Percentiles rank a stretch among this genome's conserved stretches.
phyloP scores from a whole-genome alignment of 2,113 vertebrate species.

The Odocoileus virginianus region DNA sequence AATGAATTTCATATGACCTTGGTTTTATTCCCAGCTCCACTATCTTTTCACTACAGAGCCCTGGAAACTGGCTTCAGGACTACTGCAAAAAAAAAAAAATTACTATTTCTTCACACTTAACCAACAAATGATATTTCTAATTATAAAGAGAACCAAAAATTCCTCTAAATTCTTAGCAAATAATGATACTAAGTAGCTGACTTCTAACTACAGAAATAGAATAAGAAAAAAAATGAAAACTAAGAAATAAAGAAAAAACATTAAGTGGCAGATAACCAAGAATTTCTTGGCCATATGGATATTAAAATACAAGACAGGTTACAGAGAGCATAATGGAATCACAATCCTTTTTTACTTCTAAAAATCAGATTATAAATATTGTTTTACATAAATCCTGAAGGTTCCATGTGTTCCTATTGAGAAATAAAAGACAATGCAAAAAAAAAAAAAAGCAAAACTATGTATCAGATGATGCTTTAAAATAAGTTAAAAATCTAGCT shows the following conservation, averaged over 20 bases:
- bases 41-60: not conserved
- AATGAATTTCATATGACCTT: slow-evolving; percentile 1
- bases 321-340: not conserved
- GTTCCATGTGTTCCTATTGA: not conserved
- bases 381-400: not conserved
- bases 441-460: not conserved
- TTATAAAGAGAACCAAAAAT: slow-evolving; percentile 10
- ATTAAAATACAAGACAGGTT: not conserved
- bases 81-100: not conserved
- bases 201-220: not conserved
- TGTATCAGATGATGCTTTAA: not conserved
- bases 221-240: not conserved
- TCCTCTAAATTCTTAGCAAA: not conserved
- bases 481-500: not conserved
- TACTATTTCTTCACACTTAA: not conserved
- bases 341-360: not conserved
- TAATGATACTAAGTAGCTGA: not conserved
- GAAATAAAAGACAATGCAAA: not conserved
- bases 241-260: not conserved
- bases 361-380: not conserved
- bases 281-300: not conserved
- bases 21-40: not conserved
- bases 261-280: not conserved
- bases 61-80: not conserved
- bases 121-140: not conserved